Conservation (phyloP, 2,797 vertebrate genomes). For the Rhinophrynus dorsalis region DNA sequence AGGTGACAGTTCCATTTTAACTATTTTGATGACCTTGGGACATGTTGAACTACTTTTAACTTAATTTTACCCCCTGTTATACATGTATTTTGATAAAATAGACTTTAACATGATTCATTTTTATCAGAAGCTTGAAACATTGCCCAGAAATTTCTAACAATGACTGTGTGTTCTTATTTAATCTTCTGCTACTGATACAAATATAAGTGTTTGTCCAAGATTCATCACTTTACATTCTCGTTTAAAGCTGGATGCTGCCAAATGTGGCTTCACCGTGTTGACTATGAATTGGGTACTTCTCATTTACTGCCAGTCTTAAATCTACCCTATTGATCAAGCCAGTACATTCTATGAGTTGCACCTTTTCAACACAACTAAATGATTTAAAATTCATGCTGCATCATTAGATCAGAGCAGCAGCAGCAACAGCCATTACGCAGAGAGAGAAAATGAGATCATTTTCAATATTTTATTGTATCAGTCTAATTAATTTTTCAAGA, state of each 20-base stretch:
- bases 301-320: constrained; percentile 14
- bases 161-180: constrained; percentile 3
- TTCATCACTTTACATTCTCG: background rate
- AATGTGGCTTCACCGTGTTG: background rate
- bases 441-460: background rate
- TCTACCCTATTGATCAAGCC: constrained; percentile 23
- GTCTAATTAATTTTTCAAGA: constrained; percentile 35
- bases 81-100: too few species aligned
- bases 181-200: constrained; percentile 20
- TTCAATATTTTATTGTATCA: constrained; percentile 29
- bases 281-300: constrained; percentile 20
- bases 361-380: constrained; percentile 7
- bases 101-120: background rate
- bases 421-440: background rate
- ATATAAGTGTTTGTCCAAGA: constrained; percentile 11
- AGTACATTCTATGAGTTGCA: background rate
- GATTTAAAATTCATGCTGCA: constrained; percentile 18
- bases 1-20: too few species aligned
- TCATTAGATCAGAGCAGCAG: background rate
- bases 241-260: background rate
- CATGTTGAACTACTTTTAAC: too few species aligned
- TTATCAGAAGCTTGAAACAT: background rate
- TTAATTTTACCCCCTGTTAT: too few species aligned
- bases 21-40: background rate
- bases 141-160: background rate